Percentiles rank a stretch among this genome's conserved stretches.
Evolutionary conservation across 1,140 invertebrate species (phyloP).

Genomic region (Pogonognathellus flavescens): DNA sequence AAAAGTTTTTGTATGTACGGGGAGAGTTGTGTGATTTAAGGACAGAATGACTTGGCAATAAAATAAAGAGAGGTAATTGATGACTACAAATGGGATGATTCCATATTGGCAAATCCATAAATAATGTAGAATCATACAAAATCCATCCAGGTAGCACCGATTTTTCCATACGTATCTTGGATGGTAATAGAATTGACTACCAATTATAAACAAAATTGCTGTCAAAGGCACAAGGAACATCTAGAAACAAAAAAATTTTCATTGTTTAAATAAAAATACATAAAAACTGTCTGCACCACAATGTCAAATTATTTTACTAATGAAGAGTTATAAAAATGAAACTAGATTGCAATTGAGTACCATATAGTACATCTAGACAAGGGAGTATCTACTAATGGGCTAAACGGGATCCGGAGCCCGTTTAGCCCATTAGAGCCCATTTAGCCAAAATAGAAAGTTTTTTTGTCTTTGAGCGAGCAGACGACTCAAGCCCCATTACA

Average conservation of each 20-base stretch:
- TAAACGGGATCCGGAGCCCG: too few species aligned
- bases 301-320: too few species aligned
- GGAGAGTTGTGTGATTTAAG: slow-evolving; percentile 57
- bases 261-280: too few species aligned
- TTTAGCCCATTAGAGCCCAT: too few species aligned
- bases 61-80: slow-evolving; percentile 56
- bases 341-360: too few species aligned
- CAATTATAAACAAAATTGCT: slow-evolving; percentile 1
- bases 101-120: slow-evolving; percentile 50
- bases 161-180: slow-evolving; percentile 31
- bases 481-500: too few species aligned
- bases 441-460: too few species aligned
- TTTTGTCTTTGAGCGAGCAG: too few species aligned
- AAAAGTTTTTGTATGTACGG: slow-evolving; percentile 44
- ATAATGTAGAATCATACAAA: slow-evolving; percentile 57
- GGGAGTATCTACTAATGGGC: too few species aligned
- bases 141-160: slow-evolving; percentile 39
- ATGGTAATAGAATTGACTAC: slow-evolving; percentile 20
- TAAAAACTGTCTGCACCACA: too few species aligned
- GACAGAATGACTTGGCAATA: slow-evolving; percentile 59
- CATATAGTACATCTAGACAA: too few species aligned
- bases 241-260: neutral
- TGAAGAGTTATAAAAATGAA: too few species aligned
- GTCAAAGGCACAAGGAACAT: slow-evolving; percentile 29
- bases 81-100: slow-evolving; percentile 53